Evolutionary conservation across 2,888 invertebrate genomes (phyloP), one percentile per base, ranked within the genome.

Genomic region (Melieria picta): DNA sequence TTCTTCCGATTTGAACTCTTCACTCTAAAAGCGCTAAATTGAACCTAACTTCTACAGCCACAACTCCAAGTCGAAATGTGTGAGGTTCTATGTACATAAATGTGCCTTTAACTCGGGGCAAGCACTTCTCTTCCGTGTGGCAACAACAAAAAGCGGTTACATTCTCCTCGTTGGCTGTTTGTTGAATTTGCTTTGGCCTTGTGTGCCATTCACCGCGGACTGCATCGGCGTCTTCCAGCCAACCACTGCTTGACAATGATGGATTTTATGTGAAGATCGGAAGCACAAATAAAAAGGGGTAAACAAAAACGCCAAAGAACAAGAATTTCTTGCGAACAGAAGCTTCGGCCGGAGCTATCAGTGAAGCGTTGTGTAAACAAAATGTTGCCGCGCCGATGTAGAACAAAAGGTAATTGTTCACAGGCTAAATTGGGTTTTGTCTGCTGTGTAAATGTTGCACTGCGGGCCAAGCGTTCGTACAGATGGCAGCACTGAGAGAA

Each of bases 251-350:
- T 83, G 82, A 82, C 82, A 82, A 79, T 83, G 83, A 82, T 80
- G 82, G 78, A 83, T 83, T 77, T 81, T 78, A 83, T 82, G 82
- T 81, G 82, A 81, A 80, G 80, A 81, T 80, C 79, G 79, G 76
- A 76, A 79, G 71, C 57, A 45, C 52, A 73, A 61, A 52, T 43
- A 58, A 56, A 52, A 56, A 16, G 30, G 58, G 16, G 50, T 2
- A 52, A 11, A 52, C n/a, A 52, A 7, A 52, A 52, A 52, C 13
- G 11, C 52, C 13, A n/a, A 52, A 50, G 11, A 50, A 50, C 50
- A 50, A 10, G 9, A 50, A 52, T n/a, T n/a, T 13, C n/a, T 52
- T 52, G 52, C 5, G 50, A 67, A 13, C 61, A 43, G 16, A 58
- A 42, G 7, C 30, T 30, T 30, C 30, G 30, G 30, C 30, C 3